Percentiles rank a stretch among this genome's conserved stretches.
Conservation (phyloP, 1,140 invertebrate genomes). For the Lasioglossum albipes region DNA sequence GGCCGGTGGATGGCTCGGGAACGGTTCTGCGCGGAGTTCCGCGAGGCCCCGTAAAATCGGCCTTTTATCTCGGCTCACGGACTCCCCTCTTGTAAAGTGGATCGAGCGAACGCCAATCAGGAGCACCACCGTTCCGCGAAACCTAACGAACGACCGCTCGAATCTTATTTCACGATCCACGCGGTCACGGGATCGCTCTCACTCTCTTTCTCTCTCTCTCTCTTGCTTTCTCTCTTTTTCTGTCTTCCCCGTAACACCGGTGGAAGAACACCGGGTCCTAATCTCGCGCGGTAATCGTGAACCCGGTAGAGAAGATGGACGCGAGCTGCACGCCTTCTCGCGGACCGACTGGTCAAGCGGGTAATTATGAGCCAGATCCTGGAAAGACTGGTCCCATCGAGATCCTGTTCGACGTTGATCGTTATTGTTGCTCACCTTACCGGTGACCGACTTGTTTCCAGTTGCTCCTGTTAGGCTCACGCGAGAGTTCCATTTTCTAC, state of each 20-base stretch:
- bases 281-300: constrained; percentile 38
- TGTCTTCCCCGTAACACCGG: constrained; percentile 7
- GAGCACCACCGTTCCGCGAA: constrained; percentile 8
- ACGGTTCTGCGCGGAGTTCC: constrained; percentile 34
- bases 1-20: constrained; percentile 43
- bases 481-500: too few relatives aligned
- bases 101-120: constrained; percentile 53
- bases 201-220: neutral
- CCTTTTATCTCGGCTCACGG: constrained; percentile 50
- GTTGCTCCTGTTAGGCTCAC: too few relatives aligned
- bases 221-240: too few relatives aligned
- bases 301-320: constrained; percentile 30
- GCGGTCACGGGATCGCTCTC: constrained; percentile 9
- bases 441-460: too few relatives aligned
- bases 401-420: neutral
- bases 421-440: neutral
- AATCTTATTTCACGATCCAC: neutral
- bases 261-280: constrained; percentile 16
- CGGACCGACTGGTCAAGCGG: constrained; percentile 39
- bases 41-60: constrained; percentile 60
- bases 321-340: constrained; percentile 3
- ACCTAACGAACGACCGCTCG: constrained; percentile 15
- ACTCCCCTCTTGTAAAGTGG: constrained; percentile 45
- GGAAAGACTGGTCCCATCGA: neutral
- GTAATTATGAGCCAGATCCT: constrained; percentile 16